Conservation (phyloP, 2,888 invertebrate genomes). For the Philhelius pedissequus region DNA sequence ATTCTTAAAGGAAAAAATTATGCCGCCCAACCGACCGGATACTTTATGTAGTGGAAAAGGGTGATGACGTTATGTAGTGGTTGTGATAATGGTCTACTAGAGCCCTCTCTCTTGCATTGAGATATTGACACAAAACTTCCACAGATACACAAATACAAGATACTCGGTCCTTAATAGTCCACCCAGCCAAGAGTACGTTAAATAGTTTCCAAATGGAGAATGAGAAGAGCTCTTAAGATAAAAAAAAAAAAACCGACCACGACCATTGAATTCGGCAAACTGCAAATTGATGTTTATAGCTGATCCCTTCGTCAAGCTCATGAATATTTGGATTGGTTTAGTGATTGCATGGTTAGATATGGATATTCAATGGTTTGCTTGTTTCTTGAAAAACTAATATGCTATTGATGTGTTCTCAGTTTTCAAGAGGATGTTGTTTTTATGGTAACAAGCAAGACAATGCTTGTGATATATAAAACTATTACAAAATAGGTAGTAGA, state of each 20-base stretch:
- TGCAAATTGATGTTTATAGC: conserved; percentile 65
- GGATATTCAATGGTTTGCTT: neutral
- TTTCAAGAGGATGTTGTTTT: neutral
- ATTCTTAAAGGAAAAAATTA: conserved; percentile 31
- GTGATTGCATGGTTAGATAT: neutral
- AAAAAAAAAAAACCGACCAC: too few relatives aligned
- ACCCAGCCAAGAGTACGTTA: conserved; percentile 19
- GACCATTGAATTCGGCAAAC: conserved; percentile 42
- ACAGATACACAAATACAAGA: conserved; percentile 5
- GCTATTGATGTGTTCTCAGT: neutral
- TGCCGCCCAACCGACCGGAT: neutral
- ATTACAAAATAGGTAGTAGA: too few relatives aligned
- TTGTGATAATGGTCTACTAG: conserved; percentile 39
- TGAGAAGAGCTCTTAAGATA: conserved; percentile 29
- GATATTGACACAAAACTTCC: conserved; percentile 40
- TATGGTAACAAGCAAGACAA: neutral
- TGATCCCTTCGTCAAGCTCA: conserved; percentile 45
- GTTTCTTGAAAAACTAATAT: neutral
- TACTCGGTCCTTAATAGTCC: neutral
- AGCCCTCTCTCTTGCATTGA: conserved; percentile 36
- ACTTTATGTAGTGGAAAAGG: conserved; percentile 51
- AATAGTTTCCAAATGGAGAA: conserved; percentile 35
- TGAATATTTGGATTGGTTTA: conserved; percentile 45
- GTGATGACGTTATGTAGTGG: conserved; percentile 53
- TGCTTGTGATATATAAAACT: neutral